These are phyloP conservation scores for Setophaga petechia DNA, from an alignment of 2,113 vertebrate genomes.

Conservation along the genomic window DNA sequence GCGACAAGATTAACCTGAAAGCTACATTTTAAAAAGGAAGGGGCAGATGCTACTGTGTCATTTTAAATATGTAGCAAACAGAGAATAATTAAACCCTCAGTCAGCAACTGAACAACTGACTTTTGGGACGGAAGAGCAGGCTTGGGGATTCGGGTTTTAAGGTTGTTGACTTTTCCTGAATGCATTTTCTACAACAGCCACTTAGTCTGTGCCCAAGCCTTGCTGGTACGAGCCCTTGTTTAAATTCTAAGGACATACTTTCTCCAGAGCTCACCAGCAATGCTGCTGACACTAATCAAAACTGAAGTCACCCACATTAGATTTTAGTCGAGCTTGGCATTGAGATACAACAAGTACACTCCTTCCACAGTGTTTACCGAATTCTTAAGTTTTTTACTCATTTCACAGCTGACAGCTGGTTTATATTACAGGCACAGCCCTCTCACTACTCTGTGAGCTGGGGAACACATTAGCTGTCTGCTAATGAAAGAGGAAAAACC, in stretches of 20 bases:
- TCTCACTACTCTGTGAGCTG: not conserved
- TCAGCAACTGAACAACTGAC: not conserved
- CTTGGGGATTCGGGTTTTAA: not conserved
- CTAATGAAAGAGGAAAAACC: not conserved
- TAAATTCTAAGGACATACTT: not conserved
- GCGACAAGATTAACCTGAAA: not conserved
- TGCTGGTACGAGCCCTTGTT: not conserved
- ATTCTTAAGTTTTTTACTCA: not conserved
- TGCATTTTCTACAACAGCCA: not conserved
- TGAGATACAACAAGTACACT: not conserved
- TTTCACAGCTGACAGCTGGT: constrained; percentile 35
- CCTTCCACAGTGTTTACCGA: not conserved
- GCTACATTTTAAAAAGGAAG: not conserved
- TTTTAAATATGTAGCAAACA: not conserved
- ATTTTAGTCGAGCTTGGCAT: not conserved
- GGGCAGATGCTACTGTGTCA: not conserved
- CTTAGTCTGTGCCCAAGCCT: not conserved
- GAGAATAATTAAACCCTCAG: not conserved
- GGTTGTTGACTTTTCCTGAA: not conserved
- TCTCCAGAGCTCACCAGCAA: not conserved
- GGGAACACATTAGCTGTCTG: not conserved
- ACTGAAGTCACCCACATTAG: not conserved
- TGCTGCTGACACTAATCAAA: constrained; percentile 9
- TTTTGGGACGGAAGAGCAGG: not conserved
- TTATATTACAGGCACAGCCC: not conserved